Evolutionary conservation across 92 coral and sea anemone species (phyloP), one percentile per base, ranked within the genome.

Genomic region (Parazoanthus swiftii): DNA sequence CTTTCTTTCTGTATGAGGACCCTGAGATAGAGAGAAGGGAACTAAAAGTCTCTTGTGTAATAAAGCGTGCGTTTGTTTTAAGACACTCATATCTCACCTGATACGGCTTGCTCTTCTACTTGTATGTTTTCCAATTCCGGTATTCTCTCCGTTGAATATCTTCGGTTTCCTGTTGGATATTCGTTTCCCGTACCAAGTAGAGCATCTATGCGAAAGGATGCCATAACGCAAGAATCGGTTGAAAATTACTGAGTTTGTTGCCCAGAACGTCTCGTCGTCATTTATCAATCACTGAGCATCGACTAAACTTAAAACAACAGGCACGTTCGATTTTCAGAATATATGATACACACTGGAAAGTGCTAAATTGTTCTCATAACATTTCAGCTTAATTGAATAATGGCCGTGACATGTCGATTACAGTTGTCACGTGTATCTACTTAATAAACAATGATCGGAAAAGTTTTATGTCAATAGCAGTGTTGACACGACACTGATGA

Each of bases 291-390:
- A 63, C 70, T 5, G 8, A 26, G n/a, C 70, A 20, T 63, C 70
- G 3, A 26, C 70, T 8, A 63, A 63, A 63, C 70, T 63, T 5
- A 0, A 63, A 63, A 20, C 70, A 23, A 63, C 70, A 63, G 70
- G 70, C 70, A 26, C 70, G 26, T 21, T 63, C 70, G 25, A 18
- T 63, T 63, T 63, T 63, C 20, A 5, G 25, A 63, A 63, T 63
- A 18, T 63, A 23, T 63, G 70, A 23, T 23, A 63, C 26, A 42
- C 59, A 42, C 59, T 13, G 54, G 66, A 63, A 63, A 63, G 70
- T 63, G 70, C 77, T 84, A 84, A 84, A 84, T 70, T 71, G 87
- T 84, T 84, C 77, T 84, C 87, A 84, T 84, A 84, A 71, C 87
- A 70, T 84, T 84, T 70, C 59, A 71, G 68, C 44, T 25, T 84